Evolutionary conservation across 2,797 vertebrate species (phyloP).

Genomic region (Peromyscus eremicus): DNA sequence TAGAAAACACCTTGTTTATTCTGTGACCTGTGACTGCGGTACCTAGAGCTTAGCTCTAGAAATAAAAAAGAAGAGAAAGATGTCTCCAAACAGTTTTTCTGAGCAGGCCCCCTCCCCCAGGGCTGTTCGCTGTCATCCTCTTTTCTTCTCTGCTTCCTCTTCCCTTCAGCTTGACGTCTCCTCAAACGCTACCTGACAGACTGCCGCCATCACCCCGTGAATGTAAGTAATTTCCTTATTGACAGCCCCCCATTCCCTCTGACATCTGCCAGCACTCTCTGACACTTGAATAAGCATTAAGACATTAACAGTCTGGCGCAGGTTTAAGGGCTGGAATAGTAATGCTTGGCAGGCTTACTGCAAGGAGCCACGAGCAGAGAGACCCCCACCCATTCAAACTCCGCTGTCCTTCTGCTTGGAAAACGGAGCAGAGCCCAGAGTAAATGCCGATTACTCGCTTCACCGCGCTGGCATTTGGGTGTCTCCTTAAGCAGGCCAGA

Average conservation of each 20-base stretch:
- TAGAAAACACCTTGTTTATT: conserved; percentile 56
- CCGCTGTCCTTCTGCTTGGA: conserved; percentile 54
- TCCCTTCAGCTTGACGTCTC: conserved; percentile 78
- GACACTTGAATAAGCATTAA: conserved; percentile 89
- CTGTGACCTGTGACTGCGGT: not conserved
- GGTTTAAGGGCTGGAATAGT: conserved; percentile 84
- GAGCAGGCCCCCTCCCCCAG: conserved; percentile 33
- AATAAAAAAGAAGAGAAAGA: conserved; percentile 61
- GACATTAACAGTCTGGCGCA: conserved; percentile 87
- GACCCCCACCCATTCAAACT: conserved; percentile 28
- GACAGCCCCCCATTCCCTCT: conserved; percentile 87
- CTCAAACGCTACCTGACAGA: conserved; percentile 85
- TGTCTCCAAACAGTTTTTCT: conserved; percentile 57
- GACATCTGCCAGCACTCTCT: conserved; percentile 87
- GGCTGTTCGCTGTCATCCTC: conserved; percentile 51
- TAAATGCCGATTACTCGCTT: conserved; percentile 51
- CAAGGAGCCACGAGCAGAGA: conserved; percentile 55
- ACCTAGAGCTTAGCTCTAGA: conserved; percentile 52
- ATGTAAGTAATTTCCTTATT: conserved; percentile 87
- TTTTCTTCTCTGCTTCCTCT: conserved; percentile 64
- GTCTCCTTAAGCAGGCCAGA: conserved; percentile 23
- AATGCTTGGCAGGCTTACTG: conserved; percentile 76
- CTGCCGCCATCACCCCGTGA: conserved; percentile 83
- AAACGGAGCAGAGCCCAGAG: conserved; percentile 49
- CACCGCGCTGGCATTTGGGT: conserved; percentile 71